Percentiles rank a stretch among this genome's conserved stretches.
These are phyloP conservation scores for Panurus biarmicus DNA, from an alignment of 2,113 vertebrate genomes.

Conservation along the genomic window DNA sequence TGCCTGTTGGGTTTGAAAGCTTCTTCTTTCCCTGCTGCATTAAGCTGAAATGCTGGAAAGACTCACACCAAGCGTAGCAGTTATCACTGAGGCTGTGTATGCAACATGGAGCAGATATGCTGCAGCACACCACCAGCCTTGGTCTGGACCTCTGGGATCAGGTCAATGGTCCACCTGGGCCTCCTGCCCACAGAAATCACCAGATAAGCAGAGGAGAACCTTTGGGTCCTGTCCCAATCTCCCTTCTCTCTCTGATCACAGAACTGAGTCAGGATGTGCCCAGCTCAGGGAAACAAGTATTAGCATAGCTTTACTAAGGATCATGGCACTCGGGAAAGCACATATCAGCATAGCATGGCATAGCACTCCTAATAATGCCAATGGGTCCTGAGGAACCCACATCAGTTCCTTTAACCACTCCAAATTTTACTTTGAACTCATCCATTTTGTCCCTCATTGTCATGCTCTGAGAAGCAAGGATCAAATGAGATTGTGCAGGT, in stretches of 20 bases:
- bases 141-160: background rate
- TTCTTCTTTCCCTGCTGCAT: background rate
- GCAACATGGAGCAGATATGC: rapidly evolving
- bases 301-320: too few species aligned
- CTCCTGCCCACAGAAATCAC: background rate
- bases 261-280: background rate
- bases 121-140: background rate
- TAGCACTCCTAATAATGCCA: background rate
- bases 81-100: background rate
- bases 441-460: background rate
- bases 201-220: background rate
- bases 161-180: background rate
- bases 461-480: background rate
- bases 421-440: background rate
- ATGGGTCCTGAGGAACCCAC: background rate
- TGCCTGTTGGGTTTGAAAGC: background rate
- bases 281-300: background rate
- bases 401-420: background rate
- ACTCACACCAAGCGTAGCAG: background rate
- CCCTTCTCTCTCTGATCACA: background rate
- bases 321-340: background rate
- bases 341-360: background rate
- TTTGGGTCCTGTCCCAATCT: background rate
- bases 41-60: background rate
- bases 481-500: background rate